A percentile compares a stretch with the other conserved stretches of the same genome.
Evolutionary conservation across 2,113 vertebrate species (phyloP).

Genomic region (Rhipidura dahli): DNA sequence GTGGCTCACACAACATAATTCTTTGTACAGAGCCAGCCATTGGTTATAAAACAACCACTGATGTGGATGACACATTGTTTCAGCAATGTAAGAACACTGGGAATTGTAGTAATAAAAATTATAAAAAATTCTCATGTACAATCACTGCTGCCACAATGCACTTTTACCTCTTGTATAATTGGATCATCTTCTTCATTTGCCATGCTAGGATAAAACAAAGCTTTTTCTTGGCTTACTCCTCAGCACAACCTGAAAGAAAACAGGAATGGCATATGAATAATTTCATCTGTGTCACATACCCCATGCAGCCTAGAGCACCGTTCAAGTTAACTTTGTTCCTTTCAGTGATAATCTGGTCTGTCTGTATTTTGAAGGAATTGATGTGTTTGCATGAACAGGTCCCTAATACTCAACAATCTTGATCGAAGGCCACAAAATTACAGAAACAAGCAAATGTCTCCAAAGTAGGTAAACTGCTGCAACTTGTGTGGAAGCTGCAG

Average conservation of each 20-base stretch:
- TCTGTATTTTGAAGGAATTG: not conserved
- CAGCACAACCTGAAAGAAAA: slow-evolving; percentile 60
- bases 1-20: not conserved
- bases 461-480: not conserved
- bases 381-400: not conserved
- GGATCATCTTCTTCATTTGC: slow-evolving; percentile 98
- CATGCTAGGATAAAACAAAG: slow-evolving; percentile 79
- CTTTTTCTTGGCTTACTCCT: not conserved
- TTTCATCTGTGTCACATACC: not conserved
- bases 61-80: not conserved
- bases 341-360: not conserved
- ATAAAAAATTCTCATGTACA: not conserved
- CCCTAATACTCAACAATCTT: not conserved
- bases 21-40: not conserved
- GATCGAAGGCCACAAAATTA: not conserved
- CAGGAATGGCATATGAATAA: not conserved
- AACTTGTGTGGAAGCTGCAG: not conserved
- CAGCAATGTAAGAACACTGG: not conserved
- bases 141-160: not conserved
- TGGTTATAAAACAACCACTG: not conserved
- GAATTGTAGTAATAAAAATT: not conserved
- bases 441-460: not conserved
- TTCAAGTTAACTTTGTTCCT: not conserved
- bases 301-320: not conserved
- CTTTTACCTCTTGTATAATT: slow-evolving; percentile 92